Conservation (phyloP, 2,888 invertebrate genomes). For the Machimus rusticus region DNA sequence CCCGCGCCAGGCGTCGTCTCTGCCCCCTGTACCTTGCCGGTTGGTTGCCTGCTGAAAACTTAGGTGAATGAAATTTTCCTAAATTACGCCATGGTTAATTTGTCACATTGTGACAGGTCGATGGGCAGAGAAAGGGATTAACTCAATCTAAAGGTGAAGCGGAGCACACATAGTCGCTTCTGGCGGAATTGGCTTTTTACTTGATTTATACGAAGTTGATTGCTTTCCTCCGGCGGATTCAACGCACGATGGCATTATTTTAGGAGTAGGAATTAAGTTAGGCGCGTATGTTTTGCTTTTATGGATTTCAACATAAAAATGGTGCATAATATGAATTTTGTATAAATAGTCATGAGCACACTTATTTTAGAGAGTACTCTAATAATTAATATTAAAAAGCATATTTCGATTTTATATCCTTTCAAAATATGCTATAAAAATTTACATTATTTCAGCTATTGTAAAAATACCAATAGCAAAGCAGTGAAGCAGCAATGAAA, state of each 20-base stretch:
- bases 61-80: conserved; percentile 10
- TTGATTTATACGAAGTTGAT: not conserved
- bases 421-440: too few relatives aligned
- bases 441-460: too few relatives aligned
- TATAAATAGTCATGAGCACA: not conserved
- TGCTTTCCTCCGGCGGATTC: not conserved
- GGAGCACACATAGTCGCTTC: not conserved
- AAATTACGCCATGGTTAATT: conserved; percentile 38
- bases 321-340: not conserved
- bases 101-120: conserved; percentile 40
- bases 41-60: not conserved
- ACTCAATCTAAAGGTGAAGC: not conserved
- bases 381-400: too few relatives aligned
- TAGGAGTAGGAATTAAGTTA: not conserved
- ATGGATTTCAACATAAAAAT: not conserved
- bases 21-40: not conserved
- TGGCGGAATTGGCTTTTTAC: not conserved
- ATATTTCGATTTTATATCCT: too few relatives aligned
- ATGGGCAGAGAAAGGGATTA: conserved; percentile 3
- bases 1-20: not conserved
- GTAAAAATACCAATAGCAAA: too few relatives aligned
- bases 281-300: not conserved
- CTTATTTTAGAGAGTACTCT: not conserved
- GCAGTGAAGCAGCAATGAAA: too few relatives aligned
- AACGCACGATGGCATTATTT: not conserved